Evolutionary conservation across 1,140 invertebrate species (phyloP), one percentile per base, ranked within the genome.

Genomic region (Pygmarrhopalites habei): DNA sequence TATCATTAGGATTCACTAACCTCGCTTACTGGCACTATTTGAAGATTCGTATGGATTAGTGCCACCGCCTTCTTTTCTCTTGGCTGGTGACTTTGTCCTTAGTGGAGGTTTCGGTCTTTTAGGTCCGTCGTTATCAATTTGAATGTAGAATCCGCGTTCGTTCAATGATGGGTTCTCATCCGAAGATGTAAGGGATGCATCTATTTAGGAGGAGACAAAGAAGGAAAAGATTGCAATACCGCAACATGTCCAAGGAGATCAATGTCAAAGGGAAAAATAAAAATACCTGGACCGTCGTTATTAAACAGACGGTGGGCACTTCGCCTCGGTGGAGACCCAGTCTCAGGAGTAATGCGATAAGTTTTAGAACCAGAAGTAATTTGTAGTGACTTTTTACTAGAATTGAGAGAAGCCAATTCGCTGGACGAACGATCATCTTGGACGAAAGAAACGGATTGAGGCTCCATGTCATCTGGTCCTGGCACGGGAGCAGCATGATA

Each of bases 81-180:
- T 71, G 19, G 62, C 49, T 52, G 66, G 51, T 2, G 65, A 82
- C 76, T 89, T 90, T 23, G 82, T 80, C 64, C 88, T 79, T 17
- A 93, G 76, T 29, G 89, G 88, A 1, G 92, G 90, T 77, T 94
- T 94, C 1, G 90, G 87, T 72, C 90, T 81, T 74, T 90, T 92
- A 2, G 91, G 90, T 62, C 83, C 83, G 46, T 73, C 68, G 52
- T 90, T 86, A 73, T 93, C 91, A 74, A 95, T 92, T 25, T 90
- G 90, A 73, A 95, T 92, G 75, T 95, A 94, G 78, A 96, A 96
- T n/a, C 91, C 90, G 77, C 90, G 90, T 75, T 91, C 87, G 29
- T 68, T 65, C 19, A 68, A 29, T 23, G 68, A 65, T 29, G 61
- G 58, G 57, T 61, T 65, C 44, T 70, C 66, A 41, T 71, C 60